These are phyloP conservation scores for Todiramphus chloris DNA, from an alignment of 2,113 vertebrate genomes.

Conservation along the genomic window DNA sequence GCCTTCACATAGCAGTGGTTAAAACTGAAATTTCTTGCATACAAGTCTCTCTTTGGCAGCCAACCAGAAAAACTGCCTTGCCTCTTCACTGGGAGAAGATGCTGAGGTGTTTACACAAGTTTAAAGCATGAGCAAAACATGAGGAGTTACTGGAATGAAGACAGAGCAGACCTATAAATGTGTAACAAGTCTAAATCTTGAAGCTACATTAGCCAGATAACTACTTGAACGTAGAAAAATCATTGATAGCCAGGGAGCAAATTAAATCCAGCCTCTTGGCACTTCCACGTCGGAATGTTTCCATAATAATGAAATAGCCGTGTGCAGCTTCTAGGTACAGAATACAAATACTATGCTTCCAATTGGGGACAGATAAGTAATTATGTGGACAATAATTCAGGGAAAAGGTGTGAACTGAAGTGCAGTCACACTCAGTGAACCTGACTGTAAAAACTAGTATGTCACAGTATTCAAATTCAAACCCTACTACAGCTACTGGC, in stretches of 20 bases:
- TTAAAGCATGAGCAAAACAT: background rate
- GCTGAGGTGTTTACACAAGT: constrained; percentile 35
- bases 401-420: constrained; percentile 12
- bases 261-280: background rate
- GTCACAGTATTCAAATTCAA: background rate
- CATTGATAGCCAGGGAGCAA: background rate
- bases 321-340: constrained; percentile 9
- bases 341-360: constrained; percentile 45
- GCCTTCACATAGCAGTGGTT: background rate
- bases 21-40: background rate
- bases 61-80: constrained; percentile 5
- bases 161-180: background rate
- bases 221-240: background rate
- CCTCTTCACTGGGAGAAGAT: constrained; percentile 9
- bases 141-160: background rate
- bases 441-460: background rate
- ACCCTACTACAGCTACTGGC: background rate
- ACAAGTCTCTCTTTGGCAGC: background rate
- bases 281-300: background rate
- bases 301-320: background rate
- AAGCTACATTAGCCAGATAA: constrained; percentile 35
- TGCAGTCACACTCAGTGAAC: background rate
- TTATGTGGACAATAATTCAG: background rate
- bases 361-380: background rate
- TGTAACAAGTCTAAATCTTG: background rate